Percentiles rank a stretch among this genome's conserved stretches.
phyloP scores from a whole-genome alignment of 2,113 vertebrate species.

The Thalassarche chlororhynchos region DNA sequence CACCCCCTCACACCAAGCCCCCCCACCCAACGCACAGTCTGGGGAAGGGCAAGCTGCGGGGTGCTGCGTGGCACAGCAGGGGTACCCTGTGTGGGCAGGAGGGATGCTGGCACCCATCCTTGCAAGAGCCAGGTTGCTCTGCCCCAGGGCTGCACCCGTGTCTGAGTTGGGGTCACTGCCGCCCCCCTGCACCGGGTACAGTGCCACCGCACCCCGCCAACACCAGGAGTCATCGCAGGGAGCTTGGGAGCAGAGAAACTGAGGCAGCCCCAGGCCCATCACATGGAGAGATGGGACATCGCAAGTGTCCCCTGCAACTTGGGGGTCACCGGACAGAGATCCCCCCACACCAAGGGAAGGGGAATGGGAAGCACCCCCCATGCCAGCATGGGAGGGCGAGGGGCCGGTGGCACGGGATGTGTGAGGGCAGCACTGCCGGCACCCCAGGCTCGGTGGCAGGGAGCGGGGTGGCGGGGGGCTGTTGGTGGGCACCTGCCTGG shows the following conservation, averaged over 20 bases:
- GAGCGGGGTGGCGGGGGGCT: not conserved
- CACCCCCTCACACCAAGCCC: not conserved
- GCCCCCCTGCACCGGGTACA: not conserved
- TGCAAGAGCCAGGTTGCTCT: not conserved
- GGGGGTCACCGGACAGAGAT: not conserved
- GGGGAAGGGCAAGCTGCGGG: not conserved
- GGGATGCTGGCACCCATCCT: not conserved
- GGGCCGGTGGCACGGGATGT: accelerated
- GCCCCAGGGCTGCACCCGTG: not conserved
- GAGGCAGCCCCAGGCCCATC: not conserved
- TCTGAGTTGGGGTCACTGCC: not conserved
- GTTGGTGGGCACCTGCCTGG: not conserved
- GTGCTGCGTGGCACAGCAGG: not conserved
- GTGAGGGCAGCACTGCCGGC: accelerated
- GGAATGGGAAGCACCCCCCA: not conserved
- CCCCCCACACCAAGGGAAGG: not conserved
- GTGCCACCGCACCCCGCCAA: not conserved
- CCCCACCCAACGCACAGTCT: not conserved
- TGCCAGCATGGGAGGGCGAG: not conserved
- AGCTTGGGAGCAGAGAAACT: not conserved
- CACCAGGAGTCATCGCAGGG: not conserved
- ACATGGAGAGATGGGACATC: not conserved
- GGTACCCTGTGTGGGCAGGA: not conserved
- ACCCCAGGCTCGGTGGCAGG: not conserved
- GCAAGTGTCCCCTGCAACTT: not conserved